Conservation (phyloP, 2,888 invertebrate genomes). For the Sclerodermus sp. region DNA sequence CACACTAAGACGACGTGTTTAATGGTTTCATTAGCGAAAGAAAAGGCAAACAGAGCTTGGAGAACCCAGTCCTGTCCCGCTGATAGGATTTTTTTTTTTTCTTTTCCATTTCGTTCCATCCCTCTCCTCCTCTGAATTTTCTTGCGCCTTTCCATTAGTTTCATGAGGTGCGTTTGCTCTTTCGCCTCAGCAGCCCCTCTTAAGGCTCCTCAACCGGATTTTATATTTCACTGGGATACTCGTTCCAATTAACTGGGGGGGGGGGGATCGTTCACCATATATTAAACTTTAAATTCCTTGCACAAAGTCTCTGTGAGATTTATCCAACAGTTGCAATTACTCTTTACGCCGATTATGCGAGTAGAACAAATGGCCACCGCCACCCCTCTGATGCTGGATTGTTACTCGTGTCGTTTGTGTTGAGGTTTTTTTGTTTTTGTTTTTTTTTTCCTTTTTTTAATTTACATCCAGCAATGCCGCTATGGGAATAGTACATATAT, state of each 20-base stretch:
- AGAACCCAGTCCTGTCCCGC: conserved; percentile 6
- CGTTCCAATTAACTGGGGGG: no score
- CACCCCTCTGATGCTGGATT: no score
- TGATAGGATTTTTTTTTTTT: conserved; percentile 13
- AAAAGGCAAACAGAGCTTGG: conserved; percentile 7
- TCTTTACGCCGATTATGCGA: no score
- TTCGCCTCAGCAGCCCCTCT: no score
- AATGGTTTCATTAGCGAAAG: conserved; percentile 44
- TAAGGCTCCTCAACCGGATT: no score
- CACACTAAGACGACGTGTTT: conserved; percentile 36
- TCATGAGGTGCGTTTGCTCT: no score
- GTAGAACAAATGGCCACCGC: no score
- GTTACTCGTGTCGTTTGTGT: conserved; percentile 2
- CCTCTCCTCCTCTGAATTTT: conserved; percentile 3
- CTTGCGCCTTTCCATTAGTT: neutral
- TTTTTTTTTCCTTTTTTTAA: neutral
- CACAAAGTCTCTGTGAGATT: no score
- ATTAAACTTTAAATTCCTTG: no score
- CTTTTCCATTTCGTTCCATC: neutral
- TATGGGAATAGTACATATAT: conserved; percentile 4
- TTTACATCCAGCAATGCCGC: neutral
- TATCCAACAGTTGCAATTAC: no score
- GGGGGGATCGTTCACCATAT: no score
- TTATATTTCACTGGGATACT: no score
- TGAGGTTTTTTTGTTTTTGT: neutral